A percentile compares a stretch with the other conserved stretches of the same genome.
Conservation (phyloP, 1,140 invertebrate species). For the Procambarus clarkii region DNA sequence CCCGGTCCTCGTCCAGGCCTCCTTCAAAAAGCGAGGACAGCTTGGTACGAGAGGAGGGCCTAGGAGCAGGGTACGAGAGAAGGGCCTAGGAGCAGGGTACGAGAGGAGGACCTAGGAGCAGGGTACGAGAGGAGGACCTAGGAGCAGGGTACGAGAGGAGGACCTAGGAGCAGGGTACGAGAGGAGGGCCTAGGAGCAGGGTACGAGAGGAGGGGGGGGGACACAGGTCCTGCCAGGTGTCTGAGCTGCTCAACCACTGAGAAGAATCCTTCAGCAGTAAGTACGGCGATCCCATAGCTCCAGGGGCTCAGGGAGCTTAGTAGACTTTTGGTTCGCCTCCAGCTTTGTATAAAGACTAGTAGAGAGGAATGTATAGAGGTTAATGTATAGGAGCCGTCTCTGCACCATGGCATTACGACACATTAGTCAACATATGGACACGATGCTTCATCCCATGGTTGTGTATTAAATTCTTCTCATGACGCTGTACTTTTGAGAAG, state of each 20-base stretch:
- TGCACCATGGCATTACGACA: neutral
- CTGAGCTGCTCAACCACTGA: neutral
- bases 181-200: too few species aligned
- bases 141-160: neutral
- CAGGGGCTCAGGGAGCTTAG: conserved; percentile 16
- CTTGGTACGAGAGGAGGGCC: too few species aligned
- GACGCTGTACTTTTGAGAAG: too few species aligned
- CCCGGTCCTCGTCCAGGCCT: too few species aligned
- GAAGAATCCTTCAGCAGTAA: conserved; percentile 6
- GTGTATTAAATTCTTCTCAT: too few species aligned
- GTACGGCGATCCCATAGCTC: neutral
- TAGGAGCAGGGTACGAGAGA: too few species aligned
- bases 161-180: neutral
- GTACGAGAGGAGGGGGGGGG: neutral
- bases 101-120: too few species aligned
- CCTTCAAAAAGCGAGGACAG: too few species aligned
- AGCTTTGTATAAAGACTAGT: conserved; percentile 16
- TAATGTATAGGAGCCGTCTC: neutral
- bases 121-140: too few species aligned
- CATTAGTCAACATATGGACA: too few species aligned
- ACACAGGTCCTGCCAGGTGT: conserved; percentile 29
- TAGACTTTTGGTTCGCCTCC: conserved; percentile 29
- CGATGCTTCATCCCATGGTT: too few species aligned
- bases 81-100: too few species aligned
- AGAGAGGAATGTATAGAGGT: conserved; percentile 30